phyloP scores from a whole-genome alignment of 2,113 vertebrate genomes.

The Salvelinus alpinus region DNA sequence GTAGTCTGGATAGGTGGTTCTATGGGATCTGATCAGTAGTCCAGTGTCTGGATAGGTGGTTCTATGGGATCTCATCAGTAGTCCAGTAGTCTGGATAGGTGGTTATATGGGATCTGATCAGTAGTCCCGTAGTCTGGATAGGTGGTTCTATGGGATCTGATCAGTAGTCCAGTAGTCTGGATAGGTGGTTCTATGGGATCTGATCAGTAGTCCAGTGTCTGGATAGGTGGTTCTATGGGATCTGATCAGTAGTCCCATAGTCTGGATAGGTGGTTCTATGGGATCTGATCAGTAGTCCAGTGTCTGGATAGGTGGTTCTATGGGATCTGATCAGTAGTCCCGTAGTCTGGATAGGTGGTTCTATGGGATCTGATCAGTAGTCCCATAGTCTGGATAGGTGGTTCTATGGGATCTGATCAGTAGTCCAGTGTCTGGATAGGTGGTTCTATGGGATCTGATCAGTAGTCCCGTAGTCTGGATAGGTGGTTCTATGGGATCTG shows the following conservation, averaged over 20 bases:
- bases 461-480: conserved; percentile 39
- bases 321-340: conserved; percentile 13
- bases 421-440: conserved; percentile 35
- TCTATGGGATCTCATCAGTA: conserved; percentile 15
- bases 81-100: conserved; percentile 28
- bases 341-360: conserved; percentile 35
- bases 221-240: conserved; percentile 36
- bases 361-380: conserved; percentile 14
- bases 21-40: conserved; percentile 13
- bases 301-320: conserved; percentile 36
- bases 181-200: too few species aligned
- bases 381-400: conserved; percentile 27
- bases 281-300: conserved; percentile 5
- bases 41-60: conserved; percentile 34
- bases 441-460: conserved; percentile 28
- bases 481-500: conserved; percentile 34
- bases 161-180: too few species aligned
- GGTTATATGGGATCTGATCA: conserved; percentile 24
- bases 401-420: conserved; percentile 25
- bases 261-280: conserved; percentile 37
- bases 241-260: background rate
- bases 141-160: conserved; percentile 29
- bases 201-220: background rate
- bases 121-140: conserved; percentile 42
- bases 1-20: conserved; percentile 27